Percentiles rank a stretch among this genome's conserved stretches.
Conservation (phyloP, 1,140 invertebrate genomes). For the Galleria mellonella region DNA sequence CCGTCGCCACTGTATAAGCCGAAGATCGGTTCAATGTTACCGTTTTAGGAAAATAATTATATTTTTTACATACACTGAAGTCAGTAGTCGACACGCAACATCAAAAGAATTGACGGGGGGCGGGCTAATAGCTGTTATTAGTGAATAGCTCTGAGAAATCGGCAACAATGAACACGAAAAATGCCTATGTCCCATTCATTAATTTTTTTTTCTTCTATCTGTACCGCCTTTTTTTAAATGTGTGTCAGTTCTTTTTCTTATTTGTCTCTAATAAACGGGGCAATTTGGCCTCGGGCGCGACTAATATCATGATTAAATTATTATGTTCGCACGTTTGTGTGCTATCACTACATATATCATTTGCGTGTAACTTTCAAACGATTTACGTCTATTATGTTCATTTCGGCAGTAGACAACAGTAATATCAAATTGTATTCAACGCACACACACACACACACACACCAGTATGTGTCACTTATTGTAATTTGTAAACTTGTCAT, state of each 20-base stretch:
- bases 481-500: not conserved
- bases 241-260: constrained; percentile 39
- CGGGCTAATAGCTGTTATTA: constrained; percentile 62
- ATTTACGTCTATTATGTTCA: constrained; percentile 33
- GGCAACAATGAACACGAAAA: constrained; percentile 57
- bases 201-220: constrained; percentile 44
- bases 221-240: constrained; percentile 43
- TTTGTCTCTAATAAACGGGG: constrained; percentile 37
- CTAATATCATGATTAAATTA: constrained; percentile 58
- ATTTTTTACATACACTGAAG: constrained; percentile 39
- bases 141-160: constrained; percentile 62
- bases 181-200: constrained; percentile 54
- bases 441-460: too few species aligned
- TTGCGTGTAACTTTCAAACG: constrained; percentile 32
- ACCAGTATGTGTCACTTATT: too few species aligned
- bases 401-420: constrained; percentile 2
- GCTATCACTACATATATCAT: constrained; percentile 39
- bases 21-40: constrained; percentile 51
- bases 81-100: constrained; percentile 46
- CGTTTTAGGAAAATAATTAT: constrained; percentile 57
- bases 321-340: constrained; percentile 42
- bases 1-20: constrained; percentile 25
- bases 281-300: constrained; percentile 36
- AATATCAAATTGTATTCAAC: too few species aligned
- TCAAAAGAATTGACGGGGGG: constrained; percentile 29